Conservation (phyloP, 2,113 vertebrate genomes). For the Sialia sialis region DNA sequence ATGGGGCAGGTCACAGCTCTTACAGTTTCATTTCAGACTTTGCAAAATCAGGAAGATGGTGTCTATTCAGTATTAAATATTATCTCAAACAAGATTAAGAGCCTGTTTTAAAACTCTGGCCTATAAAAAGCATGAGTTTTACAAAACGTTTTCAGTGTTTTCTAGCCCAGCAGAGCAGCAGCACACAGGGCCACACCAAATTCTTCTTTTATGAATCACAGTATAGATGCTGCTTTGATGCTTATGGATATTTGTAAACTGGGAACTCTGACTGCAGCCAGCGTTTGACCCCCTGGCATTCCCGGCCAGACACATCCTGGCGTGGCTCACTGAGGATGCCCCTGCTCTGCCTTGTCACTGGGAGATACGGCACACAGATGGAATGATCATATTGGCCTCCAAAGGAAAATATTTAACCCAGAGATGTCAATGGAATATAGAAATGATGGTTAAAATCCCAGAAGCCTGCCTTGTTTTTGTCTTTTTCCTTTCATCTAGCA, state of each 20-base stretch:
- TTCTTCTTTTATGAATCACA: neutral
- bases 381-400: conserved; percentile 43
- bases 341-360: neutral
- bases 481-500: conserved; percentile 68
- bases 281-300: neutral
- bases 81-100: neutral
- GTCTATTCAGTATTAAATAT: neutral
- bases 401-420: conserved; percentile 65
- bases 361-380: conserved; percentile 11
- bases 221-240: neutral
- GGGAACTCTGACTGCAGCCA: neutral
- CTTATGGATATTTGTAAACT: neutral
- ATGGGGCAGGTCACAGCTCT: neutral
- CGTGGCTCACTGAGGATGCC: neutral
- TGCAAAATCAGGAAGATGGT: neutral
- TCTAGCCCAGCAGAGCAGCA: neutral
- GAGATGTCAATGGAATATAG: conserved; percentile 60
- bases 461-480: conserved; percentile 68
- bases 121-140: neutral
- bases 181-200: neutral
- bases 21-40: neutral
- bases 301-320: neutral
- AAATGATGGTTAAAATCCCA: conserved; percentile 65
- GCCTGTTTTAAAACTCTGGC: neutral
- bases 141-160: neutral